Percentiles rank a stretch among this genome's conserved stretches.
Evolutionary conservation across 2,888 invertebrate genomes (phyloP).

Genomic region (Amphimallon solstitiale): DNA sequence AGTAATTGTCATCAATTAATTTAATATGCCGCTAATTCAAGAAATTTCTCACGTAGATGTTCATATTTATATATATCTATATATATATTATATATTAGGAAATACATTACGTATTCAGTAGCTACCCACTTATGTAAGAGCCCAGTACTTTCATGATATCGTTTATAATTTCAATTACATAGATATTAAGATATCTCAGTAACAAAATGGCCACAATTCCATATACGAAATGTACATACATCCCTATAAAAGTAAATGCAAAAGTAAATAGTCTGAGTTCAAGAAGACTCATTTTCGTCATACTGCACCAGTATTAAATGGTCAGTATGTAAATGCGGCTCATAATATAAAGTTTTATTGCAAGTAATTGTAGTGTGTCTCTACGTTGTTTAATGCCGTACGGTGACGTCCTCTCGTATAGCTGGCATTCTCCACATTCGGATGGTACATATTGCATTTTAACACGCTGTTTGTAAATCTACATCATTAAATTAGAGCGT

Average conservation of each 20-base stretch:
- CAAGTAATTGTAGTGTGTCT: constrained; percentile 25
- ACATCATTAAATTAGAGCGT: constrained; percentile 36
- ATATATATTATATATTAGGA: no score
- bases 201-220: not conserved
- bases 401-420: not conserved
- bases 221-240: not conserved
- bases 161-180: no score
- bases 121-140: no score
- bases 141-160: no score
- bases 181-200: not conserved
- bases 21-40: no score
- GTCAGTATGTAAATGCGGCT: constrained; percentile 4
- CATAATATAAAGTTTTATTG: constrained; percentile 26
- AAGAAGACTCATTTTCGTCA: constrained; percentile 18
- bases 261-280: constrained; percentile 2
- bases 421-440: not conserved
- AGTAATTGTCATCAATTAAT: no score
- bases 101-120: no score
- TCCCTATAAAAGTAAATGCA: not conserved
- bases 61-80: no score
- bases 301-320: constrained; percentile 14
- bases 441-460: not conserved
- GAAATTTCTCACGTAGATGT: no score
- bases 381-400: constrained; percentile 18
- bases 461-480: constrained; percentile 22